phyloP scores from a whole-genome alignment of 92 coral and sea anemone species.

The Palythoa heliodiscus region DNA sequence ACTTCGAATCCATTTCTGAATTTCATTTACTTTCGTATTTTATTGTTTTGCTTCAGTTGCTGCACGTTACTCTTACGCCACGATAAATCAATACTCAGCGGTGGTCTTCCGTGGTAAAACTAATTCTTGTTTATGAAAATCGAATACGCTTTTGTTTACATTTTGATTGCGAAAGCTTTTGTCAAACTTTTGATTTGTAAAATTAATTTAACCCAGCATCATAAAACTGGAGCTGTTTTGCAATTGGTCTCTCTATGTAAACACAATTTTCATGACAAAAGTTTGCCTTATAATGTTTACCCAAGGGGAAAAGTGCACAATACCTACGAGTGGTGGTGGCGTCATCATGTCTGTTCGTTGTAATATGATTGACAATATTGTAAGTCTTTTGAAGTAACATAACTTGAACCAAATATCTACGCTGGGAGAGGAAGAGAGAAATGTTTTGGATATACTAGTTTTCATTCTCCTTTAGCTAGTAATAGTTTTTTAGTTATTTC shows the following conservation, averaged over 20 bases:
- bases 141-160: conserved; percentile 43
- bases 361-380: conserved; percentile 40
- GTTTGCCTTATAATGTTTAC: conserved; percentile 31
- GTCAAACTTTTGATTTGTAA: conserved; percentile 40
- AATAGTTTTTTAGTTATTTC: not conserved
- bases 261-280: conserved; percentile 81
- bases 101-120: conserved; percentile 29
- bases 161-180: conserved; percentile 21
- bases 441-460: not conserved
- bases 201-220: conserved; percentile 18
- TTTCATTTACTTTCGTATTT: conserved; percentile 1
- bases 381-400: conserved; percentile 28
- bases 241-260: conserved; percentile 64
- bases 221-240: conserved; percentile 21
- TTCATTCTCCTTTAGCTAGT: not conserved
- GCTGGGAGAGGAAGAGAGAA: conserved; percentile 8
- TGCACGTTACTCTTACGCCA: conserved; percentile 4
- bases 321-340: conserved; percentile 20
- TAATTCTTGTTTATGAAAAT: conserved; percentile 18
- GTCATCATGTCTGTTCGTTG: conserved; percentile 33
- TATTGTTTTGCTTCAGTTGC: conserved; percentile 23
- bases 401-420: not conserved
- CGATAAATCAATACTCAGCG: conserved; percentile 21
- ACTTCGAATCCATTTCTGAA: not conserved
- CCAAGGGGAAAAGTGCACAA: conserved; percentile 28